Base-by-base conservation (phyloP, 1,140 invertebrate species). In the Hycleus phaleratus region DNA sequence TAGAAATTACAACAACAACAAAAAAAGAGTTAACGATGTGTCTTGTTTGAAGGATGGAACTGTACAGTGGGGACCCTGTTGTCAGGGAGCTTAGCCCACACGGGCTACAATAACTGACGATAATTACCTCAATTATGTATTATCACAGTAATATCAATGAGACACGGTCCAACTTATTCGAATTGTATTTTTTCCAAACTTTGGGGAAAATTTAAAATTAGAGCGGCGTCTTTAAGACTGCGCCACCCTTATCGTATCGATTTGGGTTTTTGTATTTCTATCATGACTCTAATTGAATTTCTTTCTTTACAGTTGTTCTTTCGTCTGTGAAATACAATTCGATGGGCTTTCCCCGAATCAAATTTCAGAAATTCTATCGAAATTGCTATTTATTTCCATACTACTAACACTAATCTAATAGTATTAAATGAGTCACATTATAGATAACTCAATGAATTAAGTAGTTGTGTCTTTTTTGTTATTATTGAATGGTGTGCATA, bases 371-470 rank as follows among this genome's bases (percentile, higher is more conserved):
- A 42, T 42, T 42, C 1, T 42, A 10, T 42, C 10, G 4, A 4
- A 6, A 42, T 42, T 42, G 10, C 10, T 8, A n/a, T 26, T 48
- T 48, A 26, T 38, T n/a, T n/a, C n/a, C n/a, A 12, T 48, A 26
- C 46, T 48, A 38, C 25, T 48, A 48, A 38, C 46, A 48, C 46
- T 26, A 4, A 25, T 48, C 46, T 26, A 48, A 24, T 18, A 48
- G 11, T 7, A 48, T 26, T 46, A 50, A 57, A 57, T 43, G 55
- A 57, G 25, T 49, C 55, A 42, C 40, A 8, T 42, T 42, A n/a
- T n/a, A n/a, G 4, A 42, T 4, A 6, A 38, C n/a, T 57, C 55
- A 57, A 57, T 57, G 55, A 57, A 57, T 57, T 57, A 57, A 57
- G 46, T 45, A 57, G 47, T 26, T 50, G 55, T 25, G 44, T 49